Conservation (phyloP, 2,888 invertebrate species). For the Parnassius apollo region DNA sequence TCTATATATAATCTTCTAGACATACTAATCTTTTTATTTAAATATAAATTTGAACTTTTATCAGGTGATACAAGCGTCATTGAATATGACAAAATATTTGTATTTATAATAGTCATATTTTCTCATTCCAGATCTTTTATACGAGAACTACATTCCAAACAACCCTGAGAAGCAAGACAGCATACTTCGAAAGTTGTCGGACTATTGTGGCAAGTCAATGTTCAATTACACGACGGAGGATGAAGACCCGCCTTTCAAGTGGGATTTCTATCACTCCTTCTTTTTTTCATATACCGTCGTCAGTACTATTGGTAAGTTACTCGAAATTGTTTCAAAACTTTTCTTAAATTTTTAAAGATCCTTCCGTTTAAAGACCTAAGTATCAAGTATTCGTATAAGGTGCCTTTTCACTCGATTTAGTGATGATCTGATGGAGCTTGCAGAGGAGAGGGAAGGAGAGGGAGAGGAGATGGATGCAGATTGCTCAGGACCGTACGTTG, state of each 20-base stretch:
- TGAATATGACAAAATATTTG: neutral
- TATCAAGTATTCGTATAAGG: too few relatives aligned
- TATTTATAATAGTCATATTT: neutral
- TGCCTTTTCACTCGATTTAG: too few relatives aligned
- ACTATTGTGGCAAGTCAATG: constrained; percentile 89
- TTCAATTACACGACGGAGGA: constrained; percentile 83
- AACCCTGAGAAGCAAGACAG: constrained; percentile 78
- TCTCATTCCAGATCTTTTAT: constrained; percentile 80
- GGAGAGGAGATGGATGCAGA: too few relatives aligned
- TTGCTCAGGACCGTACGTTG: too few relatives aligned
- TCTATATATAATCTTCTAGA: too few relatives aligned
- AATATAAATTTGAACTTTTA: too few relatives aligned
- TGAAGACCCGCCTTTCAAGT: constrained; percentile 83
- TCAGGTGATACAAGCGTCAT: neutral
- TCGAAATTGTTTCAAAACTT: neutral
- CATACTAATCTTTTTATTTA: too few relatives aligned
- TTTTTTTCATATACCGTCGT: constrained; percentile 95
- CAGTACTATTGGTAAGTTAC: constrained; percentile 90
- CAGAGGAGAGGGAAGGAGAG: too few relatives aligned
- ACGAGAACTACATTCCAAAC: constrained; percentile 79
- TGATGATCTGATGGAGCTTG: too few relatives aligned
- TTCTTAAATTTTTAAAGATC: too few relatives aligned
- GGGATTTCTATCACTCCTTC: constrained; percentile 95
- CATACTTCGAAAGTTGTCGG: constrained; percentile 82
- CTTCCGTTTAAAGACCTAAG: too few relatives aligned